These are phyloP conservation scores for Tinamus guttatus DNA, from an alignment of 2,113 vertebrate species.

Conservation along the genomic window DNA sequence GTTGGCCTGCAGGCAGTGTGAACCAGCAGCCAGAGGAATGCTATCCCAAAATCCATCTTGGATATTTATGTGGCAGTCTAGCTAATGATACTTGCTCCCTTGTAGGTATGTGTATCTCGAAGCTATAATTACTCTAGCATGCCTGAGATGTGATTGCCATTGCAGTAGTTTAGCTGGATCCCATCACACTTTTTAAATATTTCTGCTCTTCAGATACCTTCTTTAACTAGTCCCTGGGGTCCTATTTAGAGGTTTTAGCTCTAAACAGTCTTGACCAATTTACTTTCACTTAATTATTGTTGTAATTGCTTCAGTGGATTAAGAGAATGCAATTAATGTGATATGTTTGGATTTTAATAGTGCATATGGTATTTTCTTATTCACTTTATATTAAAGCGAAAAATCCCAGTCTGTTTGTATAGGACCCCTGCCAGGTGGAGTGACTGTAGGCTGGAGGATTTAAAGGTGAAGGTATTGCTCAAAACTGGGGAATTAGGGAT, in stretches of 20 bases:
- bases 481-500: not conserved
- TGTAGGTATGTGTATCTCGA: not conserved
- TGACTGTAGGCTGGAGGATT: not conserved
- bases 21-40: not conserved
- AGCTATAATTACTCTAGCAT: not conserved
- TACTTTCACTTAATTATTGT: not conserved
- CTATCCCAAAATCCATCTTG: not conserved
- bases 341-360: not conserved
- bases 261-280: not conserved
- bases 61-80: not conserved
- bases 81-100: not conserved
- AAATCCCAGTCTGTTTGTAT: not conserved
- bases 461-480: not conserved
- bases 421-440: accelerated
- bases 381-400: not conserved
- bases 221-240: not conserved
- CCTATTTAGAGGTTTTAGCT: not conserved
- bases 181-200: not conserved
- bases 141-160: not conserved
- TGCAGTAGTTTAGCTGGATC: not conserved
- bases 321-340: not conserved
- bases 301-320: not conserved
- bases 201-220: not conserved
- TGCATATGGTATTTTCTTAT: not conserved
- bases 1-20: not conserved